These are phyloP conservation scores for Meteorus colon DNA, from an alignment of 2,888 invertebrate genomes.

Conservation along the genomic window DNA sequence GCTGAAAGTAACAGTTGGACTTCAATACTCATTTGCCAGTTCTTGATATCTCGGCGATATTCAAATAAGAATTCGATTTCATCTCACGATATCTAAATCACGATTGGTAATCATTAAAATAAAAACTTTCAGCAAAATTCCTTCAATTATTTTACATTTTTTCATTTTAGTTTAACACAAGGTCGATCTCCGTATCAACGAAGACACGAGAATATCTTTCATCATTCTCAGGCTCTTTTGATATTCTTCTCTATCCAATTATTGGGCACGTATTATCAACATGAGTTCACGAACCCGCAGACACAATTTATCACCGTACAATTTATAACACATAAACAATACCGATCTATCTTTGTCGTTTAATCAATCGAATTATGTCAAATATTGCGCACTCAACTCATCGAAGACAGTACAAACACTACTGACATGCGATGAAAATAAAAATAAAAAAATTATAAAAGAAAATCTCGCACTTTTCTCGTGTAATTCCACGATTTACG, in stretches of 20 bases:
- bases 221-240: too few species aligned
- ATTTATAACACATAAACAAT: neutral
- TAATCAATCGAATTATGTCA: neutral
- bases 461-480: constrained; percentile 58
- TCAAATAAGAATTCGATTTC: neutral
- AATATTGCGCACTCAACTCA: neutral
- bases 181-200: too few species aligned
- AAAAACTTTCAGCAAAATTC: too few species aligned
- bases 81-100: neutral
- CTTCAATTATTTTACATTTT: too few species aligned
- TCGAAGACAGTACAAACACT: neutral
- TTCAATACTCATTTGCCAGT: neutral
- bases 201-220: too few species aligned
- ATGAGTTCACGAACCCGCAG: neutral
- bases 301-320: neutral
- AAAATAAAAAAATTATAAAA: constrained; percentile 22
- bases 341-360: neutral
- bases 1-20: neutral
- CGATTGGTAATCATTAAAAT: neutral
- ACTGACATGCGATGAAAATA: constrained; percentile 13
- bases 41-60: neutral
- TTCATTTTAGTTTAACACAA: too few species aligned
- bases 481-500: constrained; percentile 64
- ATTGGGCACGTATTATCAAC: neutral
- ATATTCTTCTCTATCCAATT: neutral